phyloP scores from a whole-genome alignment of 2,888 invertebrate species.

The Tipula helvola region DNA sequence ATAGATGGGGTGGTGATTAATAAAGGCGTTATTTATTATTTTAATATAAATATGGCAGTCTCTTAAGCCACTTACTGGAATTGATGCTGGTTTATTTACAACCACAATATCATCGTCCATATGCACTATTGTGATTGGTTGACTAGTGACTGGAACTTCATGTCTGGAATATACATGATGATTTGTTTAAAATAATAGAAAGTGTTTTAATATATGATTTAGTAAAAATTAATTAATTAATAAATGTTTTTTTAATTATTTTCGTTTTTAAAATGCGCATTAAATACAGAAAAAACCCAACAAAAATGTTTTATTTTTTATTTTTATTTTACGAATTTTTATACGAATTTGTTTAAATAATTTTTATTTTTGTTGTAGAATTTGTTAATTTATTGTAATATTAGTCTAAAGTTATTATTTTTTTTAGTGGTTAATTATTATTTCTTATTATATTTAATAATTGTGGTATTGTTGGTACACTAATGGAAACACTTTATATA shows the following conservation, averaged over 20 bases:
- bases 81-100: constrained; percentile 99
- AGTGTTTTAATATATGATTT: background rate
- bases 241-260: background rate
- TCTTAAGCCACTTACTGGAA: constrained; percentile 94
- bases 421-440: background rate
- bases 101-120: constrained; percentile 98
- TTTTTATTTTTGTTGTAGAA: background rate
- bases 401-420: background rate
- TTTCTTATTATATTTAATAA: background rate
- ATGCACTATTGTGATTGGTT: constrained; percentile 93
- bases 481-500: too few species aligned
- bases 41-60: constrained; percentile 55
- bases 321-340: background rate
- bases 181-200: background rate
- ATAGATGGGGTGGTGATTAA: background rate
- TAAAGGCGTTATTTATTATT: background rate
- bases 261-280: background rate
- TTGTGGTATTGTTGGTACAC: background rate
- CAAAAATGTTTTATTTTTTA: background rate
- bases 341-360: background rate
- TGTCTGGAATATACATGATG: constrained; percentile 61
- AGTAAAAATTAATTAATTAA: background rate
- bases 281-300: background rate
- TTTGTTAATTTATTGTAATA: background rate
- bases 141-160: constrained; percentile 96